phyloP scores from a whole-genome alignment of 2,888 invertebrate species.

The Lomographa bimaculata region DNA sequence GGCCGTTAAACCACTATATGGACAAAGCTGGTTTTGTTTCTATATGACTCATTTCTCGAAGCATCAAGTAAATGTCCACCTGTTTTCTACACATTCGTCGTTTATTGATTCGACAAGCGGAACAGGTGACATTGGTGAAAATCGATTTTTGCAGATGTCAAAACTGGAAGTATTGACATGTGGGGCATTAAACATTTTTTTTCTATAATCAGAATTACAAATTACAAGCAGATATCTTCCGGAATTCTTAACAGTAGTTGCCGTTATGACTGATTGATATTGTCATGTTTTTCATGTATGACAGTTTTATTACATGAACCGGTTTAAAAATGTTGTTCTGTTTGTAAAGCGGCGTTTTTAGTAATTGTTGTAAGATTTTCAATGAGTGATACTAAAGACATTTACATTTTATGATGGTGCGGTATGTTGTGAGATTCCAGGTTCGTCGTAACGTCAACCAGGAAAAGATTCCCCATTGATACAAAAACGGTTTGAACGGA shows the following conservation, averaged over 20 bases:
- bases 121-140: conserved; percentile 21
- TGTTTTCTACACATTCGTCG: conserved; percentile 5
- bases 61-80: conserved; percentile 2
- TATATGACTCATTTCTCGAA: no score
- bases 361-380: conserved; percentile 62
- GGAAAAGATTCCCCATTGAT: conserved; percentile 72
- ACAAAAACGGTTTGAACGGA: conserved; percentile 51
- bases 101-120: conserved; percentile 11
- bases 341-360: conserved; percentile 35
- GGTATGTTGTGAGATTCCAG: conserved; percentile 68
- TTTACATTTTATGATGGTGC: conserved; percentile 75
- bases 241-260: conserved; percentile 26
- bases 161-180: conserved; percentile 45
- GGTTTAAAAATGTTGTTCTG: conserved; percentile 13
- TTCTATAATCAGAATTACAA: conserved; percentile 22
- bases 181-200: conserved; percentile 38
- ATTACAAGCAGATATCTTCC: conserved; percentile 24
- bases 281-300: conserved; percentile 33
- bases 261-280: conserved; percentile 50
- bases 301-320: conserved; percentile 15
- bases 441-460: conserved; percentile 59
- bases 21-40: no score
- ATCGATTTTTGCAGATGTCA: conserved; percentile 43
- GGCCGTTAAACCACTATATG: no score
- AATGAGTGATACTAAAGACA: conserved; percentile 58